phyloP scores from a whole-genome alignment of 2,113 vertebrate species.

The Lophochroa leadbeateri region DNA sequence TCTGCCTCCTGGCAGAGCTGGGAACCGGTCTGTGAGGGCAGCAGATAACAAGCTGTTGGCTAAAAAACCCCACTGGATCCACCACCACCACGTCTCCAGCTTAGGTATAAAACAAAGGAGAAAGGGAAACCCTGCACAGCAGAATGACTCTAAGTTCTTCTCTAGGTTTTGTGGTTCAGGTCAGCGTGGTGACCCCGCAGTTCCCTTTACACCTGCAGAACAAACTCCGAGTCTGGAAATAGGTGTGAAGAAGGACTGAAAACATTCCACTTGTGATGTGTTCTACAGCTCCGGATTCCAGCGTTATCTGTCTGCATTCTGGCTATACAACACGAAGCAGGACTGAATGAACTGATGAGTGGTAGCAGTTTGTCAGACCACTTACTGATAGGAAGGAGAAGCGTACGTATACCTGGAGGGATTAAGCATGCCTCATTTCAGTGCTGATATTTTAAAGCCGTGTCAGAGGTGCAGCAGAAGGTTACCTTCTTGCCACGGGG shows the following conservation, averaged over 20 bases:
- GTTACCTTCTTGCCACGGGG: neutral
- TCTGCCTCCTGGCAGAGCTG: neutral
- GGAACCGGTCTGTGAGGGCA: neutral
- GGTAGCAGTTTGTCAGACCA: neutral
- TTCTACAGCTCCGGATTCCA: neutral
- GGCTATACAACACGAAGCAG: neutral
- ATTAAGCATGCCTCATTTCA: neutral
- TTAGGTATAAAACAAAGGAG: rapidly evolving
- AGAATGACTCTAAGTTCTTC: neutral
- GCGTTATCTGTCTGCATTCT: neutral
- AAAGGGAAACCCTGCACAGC: neutral
- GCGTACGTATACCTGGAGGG: neutral
- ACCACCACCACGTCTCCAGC: neutral
- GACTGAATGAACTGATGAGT: neutral
- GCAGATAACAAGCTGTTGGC: neutral
- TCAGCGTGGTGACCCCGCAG: neutral
- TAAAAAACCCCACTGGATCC: neutral
- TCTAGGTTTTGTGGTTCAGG: neutral
- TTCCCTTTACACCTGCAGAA: neutral
- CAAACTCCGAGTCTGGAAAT: neutral
- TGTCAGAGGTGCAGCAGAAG: constrained; percentile 21
- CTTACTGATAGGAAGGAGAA: neutral
- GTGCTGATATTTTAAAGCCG: neutral
- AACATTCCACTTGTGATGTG: neutral
- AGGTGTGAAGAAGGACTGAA: neutral